Percentiles rank a stretch among this genome's conserved stretches.
phyloP scores from a whole-genome alignment of 1,140 invertebrate species.

The Periplaneta americana region DNA sequence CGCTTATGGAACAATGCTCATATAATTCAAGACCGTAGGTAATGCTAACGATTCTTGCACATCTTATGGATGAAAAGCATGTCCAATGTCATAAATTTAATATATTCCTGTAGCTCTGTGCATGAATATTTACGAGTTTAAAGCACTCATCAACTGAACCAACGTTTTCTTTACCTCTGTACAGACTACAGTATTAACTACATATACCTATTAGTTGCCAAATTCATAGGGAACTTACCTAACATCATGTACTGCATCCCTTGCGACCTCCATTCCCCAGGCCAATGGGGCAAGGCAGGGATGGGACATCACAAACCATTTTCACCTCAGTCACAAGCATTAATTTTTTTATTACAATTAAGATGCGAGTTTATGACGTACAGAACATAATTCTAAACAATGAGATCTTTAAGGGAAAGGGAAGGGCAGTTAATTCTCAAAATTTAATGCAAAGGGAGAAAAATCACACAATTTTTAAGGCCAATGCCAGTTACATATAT shows the following conservation, averaged over 20 bases:
- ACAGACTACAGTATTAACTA: background rate
- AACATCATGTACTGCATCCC: background rate
- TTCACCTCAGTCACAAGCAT: background rate
- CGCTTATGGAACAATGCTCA: background rate
- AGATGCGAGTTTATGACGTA: no score
- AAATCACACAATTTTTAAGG: background rate
- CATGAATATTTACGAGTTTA: background rate
- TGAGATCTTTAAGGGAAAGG: background rate
- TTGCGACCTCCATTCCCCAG: background rate
- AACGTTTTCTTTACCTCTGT: background rate
- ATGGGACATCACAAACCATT: background rate
- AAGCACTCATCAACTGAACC: background rate
- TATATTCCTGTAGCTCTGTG: background rate
- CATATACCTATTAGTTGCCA: background rate
- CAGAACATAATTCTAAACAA: background rate
- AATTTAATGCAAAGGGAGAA: background rate
- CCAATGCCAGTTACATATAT: background rate
- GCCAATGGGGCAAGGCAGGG: background rate
- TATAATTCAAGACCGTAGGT: background rate
- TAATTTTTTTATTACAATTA: background rate
- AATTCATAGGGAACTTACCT: background rate
- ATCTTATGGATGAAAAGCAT: background rate
- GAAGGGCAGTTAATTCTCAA: no score
- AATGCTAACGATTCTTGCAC: background rate
- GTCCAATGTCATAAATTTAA: background rate